phyloP scores from a whole-genome alignment of 2,888 invertebrate genomes.

The Volucella bombylans region DNA sequence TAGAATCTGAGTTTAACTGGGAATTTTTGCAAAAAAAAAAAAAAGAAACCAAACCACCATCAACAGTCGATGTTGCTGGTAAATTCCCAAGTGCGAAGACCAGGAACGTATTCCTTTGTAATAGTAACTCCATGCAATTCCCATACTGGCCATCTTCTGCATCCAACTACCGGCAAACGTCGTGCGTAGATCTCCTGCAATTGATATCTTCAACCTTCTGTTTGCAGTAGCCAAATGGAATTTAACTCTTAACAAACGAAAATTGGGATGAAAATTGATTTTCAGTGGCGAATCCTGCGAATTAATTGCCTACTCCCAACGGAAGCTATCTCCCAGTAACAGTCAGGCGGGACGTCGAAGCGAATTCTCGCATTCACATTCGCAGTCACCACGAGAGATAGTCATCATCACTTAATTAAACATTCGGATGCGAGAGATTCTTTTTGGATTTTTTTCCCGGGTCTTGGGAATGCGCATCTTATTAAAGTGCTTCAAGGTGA shows the following conservation, averaged over 20 bases:
- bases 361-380: conserved; percentile 60
- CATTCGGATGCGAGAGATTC: conserved; percentile 58
- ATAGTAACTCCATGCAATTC: too few species aligned
- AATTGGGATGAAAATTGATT: conserved; percentile 73
- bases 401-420: conserved; percentile 74
- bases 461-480: conserved; percentile 69
- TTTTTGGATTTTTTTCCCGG: conserved; percentile 18
- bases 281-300: conserved; percentile 69
- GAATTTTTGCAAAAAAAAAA: too few species aligned
- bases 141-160: neutral
- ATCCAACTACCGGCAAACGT: conserved; percentile 10
- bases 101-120: too few species aligned
- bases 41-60: too few species aligned
- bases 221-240: conserved; percentile 65
- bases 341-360: conserved; percentile 14
- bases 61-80: too few species aligned
- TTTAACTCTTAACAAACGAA: conserved; percentile 70
- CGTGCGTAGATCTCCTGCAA: conserved; percentile 63
- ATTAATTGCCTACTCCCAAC: conserved; percentile 70
- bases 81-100: too few species aligned
- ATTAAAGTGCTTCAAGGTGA: conserved; percentile 51
- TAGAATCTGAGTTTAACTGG: too few species aligned
- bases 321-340: conserved; percentile 11
- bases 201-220: conserved; percentile 36
- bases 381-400: conserved; percentile 61